Conservation (phyloP, 2,888 invertebrate species). For the Allacma fusca region DNA sequence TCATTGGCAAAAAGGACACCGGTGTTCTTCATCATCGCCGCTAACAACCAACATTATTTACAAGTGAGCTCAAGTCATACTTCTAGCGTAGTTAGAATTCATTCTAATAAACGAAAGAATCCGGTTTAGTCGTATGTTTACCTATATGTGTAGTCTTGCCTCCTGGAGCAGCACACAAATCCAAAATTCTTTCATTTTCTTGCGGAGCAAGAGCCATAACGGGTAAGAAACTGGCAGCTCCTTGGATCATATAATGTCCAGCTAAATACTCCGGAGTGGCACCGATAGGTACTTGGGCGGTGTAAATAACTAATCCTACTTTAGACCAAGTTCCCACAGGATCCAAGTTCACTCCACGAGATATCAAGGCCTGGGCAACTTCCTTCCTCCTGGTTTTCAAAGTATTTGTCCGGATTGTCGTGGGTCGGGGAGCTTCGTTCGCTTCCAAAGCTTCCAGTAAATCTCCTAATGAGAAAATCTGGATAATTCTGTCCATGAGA, state of each 20-base stretch:
- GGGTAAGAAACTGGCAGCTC: constrained; percentile 94
- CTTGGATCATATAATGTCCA: constrained; percentile 92
- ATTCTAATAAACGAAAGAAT: neutral
- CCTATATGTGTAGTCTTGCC: constrained; percentile 97
- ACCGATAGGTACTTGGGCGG: constrained; percentile 93
- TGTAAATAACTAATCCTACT: constrained; percentile 95
- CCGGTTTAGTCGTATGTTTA: too few relatives aligned
- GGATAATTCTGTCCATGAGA: constrained; percentile 89
- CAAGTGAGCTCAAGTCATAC: too few relatives aligned
- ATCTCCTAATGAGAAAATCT: constrained; percentile 85
- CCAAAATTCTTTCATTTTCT: constrained; percentile 91
- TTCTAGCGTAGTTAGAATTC: too few relatives aligned
- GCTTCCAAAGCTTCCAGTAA: constrained; percentile 94
- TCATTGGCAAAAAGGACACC: constrained; percentile 97
- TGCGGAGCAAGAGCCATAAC: constrained; percentile 98
- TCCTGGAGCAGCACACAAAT: constrained; percentile 98
- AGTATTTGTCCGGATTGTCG: constrained; percentile 95
- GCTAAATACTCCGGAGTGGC: constrained; percentile 99
- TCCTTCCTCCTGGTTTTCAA: constrained; percentile 91
- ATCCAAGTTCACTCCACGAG: constrained; percentile 96
- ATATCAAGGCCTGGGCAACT: constrained; percentile 92
- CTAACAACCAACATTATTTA: constrained; percentile 64
- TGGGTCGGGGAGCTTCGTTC: constrained; percentile 91
- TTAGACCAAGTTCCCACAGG: constrained; percentile 99
- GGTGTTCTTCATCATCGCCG: constrained; percentile 97